Conservation (phyloP, 2,113 vertebrate genomes). For the Hippopotamus amphibius region DNA sequence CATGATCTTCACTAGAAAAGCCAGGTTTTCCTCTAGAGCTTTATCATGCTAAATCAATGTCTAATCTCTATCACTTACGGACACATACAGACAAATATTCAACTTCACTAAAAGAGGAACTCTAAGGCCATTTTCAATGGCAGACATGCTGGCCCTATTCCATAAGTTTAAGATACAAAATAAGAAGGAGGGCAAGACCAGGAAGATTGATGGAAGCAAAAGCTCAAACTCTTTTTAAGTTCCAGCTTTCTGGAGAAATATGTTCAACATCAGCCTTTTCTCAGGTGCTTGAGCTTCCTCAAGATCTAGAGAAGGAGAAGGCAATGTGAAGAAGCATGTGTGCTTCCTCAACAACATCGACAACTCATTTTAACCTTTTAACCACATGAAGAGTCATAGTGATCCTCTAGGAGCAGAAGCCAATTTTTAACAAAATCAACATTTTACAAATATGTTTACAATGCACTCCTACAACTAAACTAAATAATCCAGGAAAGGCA, state of each 20-base stretch:
- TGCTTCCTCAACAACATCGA: not conserved
- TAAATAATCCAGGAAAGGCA: not conserved
- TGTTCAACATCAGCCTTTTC: not conserved
- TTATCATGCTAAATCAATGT: not conserved
- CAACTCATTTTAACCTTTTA: not conserved
- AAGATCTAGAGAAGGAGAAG: not conserved
- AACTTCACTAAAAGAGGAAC: not conserved
- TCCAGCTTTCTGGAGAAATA: not conserved
- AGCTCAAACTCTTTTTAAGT: not conserved
- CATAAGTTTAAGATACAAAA: constrained; percentile 14
- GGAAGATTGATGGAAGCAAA: not conserved
- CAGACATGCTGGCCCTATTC: not conserved
- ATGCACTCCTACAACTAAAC: not conserved
- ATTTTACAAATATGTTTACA: not conserved
- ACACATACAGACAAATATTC: not conserved
- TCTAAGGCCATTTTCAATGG: not conserved
- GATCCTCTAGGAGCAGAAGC: not conserved
- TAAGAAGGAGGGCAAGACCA: not conserved
- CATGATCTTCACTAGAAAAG: not conserved
- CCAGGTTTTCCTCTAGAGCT: not conserved
- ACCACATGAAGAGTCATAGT: not conserved
- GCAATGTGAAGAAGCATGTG: not conserved
- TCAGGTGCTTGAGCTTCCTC: not conserved
- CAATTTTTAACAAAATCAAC: constrained; percentile 22
- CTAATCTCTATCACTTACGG: not conserved